Base-by-base conservation (phyloP, 2,888 invertebrate species). In the Lasioglossum villosulum region DNA sequence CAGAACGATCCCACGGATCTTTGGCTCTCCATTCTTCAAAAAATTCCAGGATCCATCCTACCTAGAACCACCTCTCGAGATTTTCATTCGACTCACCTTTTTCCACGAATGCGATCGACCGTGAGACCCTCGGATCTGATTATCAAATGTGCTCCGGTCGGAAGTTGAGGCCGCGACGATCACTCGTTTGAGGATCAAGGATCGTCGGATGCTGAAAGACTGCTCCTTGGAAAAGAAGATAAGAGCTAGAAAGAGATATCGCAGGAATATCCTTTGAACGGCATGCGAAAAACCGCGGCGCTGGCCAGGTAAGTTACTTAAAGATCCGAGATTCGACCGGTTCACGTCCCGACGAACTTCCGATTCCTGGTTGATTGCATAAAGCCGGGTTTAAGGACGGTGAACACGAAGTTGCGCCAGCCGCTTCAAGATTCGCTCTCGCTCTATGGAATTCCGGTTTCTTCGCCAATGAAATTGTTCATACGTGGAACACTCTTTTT, bases 341-440 rank as follows among this genome's bases (percentile, higher is more conserved):
- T 83, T 59, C 14, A 45, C 37, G 68, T 52, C 30, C 48, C 48
- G 30, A 23, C 39, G 68, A 70, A 85, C 71, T 89, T 89, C 76
- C 81, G 73, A 87, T 88, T 81, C 71, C 66, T 27, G 74, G 63
- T 86, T 84, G 86, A 89, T 89, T 87, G 78, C 83, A 78, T 87
- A 82, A 82, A 74, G 73, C 68, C 45, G 80, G 85, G 80, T 82
- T 87, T 87, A 78, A 78, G 63, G 72, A 66, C 6, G 27, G 68
- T n/a, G 52, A 77, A 75, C 75, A 63, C 83, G 52, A 52, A 89
- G 77, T 89, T 89, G 75, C 78, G 56, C 12, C 37, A 68, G 82
- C 16, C 37, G 70, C 34, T 82, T 81, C 78, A 82, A 87, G 73
- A 80, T 68, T 3, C 10, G 16, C 37, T 34, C 34, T 16, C 16